Evolutionary conservation across 1,140 invertebrate species (phyloP).

Genomic region (Halesus radiatus): DNA sequence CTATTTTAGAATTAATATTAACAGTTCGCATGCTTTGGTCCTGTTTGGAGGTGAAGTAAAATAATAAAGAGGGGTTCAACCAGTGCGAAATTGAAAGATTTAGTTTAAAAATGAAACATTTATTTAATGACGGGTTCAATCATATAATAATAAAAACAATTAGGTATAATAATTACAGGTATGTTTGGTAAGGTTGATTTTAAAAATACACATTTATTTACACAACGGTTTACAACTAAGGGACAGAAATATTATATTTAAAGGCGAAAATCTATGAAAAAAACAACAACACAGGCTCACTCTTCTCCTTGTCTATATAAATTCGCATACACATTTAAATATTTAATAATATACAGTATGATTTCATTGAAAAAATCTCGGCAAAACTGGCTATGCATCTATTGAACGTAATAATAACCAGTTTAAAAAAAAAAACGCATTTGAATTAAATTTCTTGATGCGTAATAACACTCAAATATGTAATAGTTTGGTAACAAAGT

Average conservation of each 20-base stretch:
- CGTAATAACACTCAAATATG: too few relatives aligned
- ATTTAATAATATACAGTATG: not conserved
- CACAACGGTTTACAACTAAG: slow-evolving; percentile 44
- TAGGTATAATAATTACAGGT: slow-evolving; percentile 49
- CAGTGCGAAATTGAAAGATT: not conserved
- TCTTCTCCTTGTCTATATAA: slow-evolving; percentile 9
- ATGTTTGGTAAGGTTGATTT: slow-evolving; percentile 51
- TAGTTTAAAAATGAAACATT: slow-evolving; percentile 50
- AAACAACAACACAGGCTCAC: slow-evolving; percentile 32
- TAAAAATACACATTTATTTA: slow-evolving; percentile 47
- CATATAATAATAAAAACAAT: slow-evolving; percentile 49
- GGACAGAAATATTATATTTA: slow-evolving; percentile 42
- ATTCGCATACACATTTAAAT: not conserved
- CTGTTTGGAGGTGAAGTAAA: too few relatives aligned
- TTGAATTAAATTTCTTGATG: too few relatives aligned
- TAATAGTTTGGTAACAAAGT: too few relatives aligned
- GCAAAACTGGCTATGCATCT: too few relatives aligned
- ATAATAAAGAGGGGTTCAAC: too few relatives aligned
- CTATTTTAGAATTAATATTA: too few relatives aligned
- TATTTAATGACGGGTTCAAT: slow-evolving; percentile 52
- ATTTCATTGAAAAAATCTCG: not conserved
- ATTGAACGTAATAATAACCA: too few relatives aligned
- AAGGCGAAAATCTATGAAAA: slow-evolving; percentile 47
- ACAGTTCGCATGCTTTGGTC: too few relatives aligned
- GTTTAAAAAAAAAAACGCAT: too few relatives aligned